Evolutionary conservation across 1,140 invertebrate species (phyloP).

Genomic region (Neodiprion fabricii): DNA sequence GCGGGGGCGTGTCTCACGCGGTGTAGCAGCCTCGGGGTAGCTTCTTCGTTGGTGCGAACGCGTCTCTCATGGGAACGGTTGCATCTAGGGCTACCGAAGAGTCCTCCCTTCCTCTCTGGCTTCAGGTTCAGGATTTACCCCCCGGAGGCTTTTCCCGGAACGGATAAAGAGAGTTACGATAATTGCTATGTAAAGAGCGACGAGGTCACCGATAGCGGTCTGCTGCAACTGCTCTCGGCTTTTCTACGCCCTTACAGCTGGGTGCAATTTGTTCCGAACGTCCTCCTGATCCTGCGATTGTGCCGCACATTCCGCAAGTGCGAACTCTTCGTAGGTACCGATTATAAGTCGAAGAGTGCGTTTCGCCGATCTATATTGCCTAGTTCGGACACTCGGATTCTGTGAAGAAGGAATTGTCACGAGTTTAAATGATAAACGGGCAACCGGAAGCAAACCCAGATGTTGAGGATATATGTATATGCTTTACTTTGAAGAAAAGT

Average conservation of each 20-base stretch:
- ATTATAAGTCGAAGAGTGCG: too few relatives aligned
- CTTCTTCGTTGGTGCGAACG: neutral
- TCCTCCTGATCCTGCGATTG: neutral
- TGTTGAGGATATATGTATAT: too few relatives aligned
- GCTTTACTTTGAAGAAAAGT: too few relatives aligned
- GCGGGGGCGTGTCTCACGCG: neutral
- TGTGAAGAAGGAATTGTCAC: too few relatives aligned
- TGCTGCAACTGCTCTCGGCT: neutral
- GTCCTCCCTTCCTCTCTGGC: neutral
- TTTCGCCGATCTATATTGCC: too few relatives aligned
- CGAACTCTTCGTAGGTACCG: too few relatives aligned
- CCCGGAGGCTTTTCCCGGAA: neutral
- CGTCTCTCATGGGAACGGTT: neutral
- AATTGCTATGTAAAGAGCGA: conserved; percentile 5
- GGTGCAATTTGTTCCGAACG: neutral
- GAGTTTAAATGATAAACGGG: too few relatives aligned
- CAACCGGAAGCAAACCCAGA: too few relatives aligned
- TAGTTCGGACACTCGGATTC: too few relatives aligned
- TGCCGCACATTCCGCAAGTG: neutral
- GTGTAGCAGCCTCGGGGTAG: neutral
- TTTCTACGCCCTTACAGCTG: neutral
- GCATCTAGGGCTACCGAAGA: neutral
- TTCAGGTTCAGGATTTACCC: neutral
- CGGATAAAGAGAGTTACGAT: conserved; percentile 4
- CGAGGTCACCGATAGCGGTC: neutral